A percentile compares a stretch with the other conserved stretches of the same genome.
Evolutionary conservation across 2,888 invertebrate species (phyloP).

Genomic region (Unio pictorum): DNA sequence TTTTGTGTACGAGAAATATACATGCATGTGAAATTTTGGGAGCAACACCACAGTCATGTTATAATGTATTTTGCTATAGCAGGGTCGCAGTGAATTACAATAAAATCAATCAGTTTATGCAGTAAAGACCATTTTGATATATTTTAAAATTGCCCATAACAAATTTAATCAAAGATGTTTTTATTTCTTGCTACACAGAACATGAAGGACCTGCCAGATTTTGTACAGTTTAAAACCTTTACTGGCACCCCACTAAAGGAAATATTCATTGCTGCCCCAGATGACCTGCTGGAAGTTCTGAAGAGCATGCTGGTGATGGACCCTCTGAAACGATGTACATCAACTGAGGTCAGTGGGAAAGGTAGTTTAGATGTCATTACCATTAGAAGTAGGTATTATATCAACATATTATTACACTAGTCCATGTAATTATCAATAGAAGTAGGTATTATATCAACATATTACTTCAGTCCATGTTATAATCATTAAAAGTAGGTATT

Average conservation of each 20-base stretch:
- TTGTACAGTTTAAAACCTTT: conserved; percentile 90
- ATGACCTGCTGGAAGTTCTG: conserved; percentile 89
- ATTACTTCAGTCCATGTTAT: too few species aligned
- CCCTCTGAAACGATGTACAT: conserved; percentile 86
- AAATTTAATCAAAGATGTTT: not conserved
- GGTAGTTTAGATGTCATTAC: too few species aligned
- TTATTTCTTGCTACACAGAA: conserved; percentile 45
- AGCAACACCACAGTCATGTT: too few species aligned
- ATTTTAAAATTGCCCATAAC: not conserved
- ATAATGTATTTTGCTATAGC: too few species aligned
- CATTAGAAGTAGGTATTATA: too few species aligned
- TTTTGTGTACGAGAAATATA: too few species aligned
- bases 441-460: too few species aligned
- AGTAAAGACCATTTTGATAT: not conserved
- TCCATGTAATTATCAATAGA: too few species aligned
- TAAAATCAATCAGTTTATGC: not conserved
- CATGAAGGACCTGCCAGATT: conserved; percentile 82
- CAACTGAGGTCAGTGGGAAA: conserved; percentile 76
- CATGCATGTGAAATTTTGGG: too few species aligned
- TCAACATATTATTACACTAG: too few species aligned
- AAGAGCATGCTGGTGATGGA: conserved; percentile 84
- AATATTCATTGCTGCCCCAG: conserved; percentile 95
- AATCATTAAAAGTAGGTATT: too few species aligned
- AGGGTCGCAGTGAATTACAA: too few species aligned
- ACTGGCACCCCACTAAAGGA: conserved; percentile 87